Evolutionary conservation across 2,113 vertebrate species (phyloP).

Genomic region (Peromyscus californicus): DNA sequence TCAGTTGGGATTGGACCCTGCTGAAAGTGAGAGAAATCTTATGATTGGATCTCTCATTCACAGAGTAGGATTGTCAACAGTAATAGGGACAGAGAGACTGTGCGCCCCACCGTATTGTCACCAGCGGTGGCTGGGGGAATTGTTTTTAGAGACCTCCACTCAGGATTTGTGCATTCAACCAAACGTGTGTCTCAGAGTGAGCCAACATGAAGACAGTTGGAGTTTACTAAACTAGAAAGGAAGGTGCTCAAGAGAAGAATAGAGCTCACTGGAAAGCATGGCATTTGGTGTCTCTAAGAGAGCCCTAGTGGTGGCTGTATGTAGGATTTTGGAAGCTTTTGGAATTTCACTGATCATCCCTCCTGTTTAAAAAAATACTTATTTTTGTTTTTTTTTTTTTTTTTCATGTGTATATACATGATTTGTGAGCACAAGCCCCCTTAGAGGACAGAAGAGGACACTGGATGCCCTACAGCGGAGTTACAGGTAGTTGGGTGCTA

Average conservation of each 20-base stretch:
- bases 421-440: too few species aligned
- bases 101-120: not conserved
- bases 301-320: too few species aligned
- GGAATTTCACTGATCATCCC: too few species aligned
- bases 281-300: too few species aligned
- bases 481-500: too few species aligned
- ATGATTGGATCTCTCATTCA: not conserved
- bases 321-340: too few species aligned
- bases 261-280: not conserved
- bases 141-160: not conserved
- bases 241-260: not conserved
- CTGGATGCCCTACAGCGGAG: too few species aligned
- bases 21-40: not conserved
- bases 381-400: too few species aligned
- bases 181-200: fast-evolving
- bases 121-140: not conserved
- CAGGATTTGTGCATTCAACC: not conserved
- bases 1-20: not conserved
- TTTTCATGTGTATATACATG: too few species aligned
- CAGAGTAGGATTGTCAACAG: not conserved
- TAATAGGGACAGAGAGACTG: not conserved
- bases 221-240: not conserved
- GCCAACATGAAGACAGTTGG: not conserved
- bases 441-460: too few species aligned
- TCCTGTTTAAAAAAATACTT: too few species aligned